phyloP scores from a whole-genome alignment of 1,140 invertebrate genomes.

The Heliconius hewitsoni region DNA sequence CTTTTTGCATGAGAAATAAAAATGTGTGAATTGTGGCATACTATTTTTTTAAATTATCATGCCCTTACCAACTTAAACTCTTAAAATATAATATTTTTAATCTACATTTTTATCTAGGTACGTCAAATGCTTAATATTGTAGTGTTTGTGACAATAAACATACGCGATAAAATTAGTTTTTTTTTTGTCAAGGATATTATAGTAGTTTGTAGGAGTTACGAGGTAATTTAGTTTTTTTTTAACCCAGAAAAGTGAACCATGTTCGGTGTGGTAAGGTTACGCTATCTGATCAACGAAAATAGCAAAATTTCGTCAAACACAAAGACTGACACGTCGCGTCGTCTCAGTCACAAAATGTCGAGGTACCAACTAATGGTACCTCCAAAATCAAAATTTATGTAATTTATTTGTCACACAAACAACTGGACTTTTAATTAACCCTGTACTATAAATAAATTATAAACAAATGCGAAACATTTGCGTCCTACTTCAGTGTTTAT shows the following conservation, averaged over 20 bases:
- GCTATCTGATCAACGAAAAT: constrained; percentile 43
- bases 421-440: constrained; percentile 1
- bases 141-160: neutral
- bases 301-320: constrained; percentile 45
- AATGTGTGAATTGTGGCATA: constrained; percentile 42
- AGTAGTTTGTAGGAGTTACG: constrained; percentile 4
- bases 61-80: constrained; percentile 4
- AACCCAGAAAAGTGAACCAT: neutral
- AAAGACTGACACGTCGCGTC: constrained; percentile 33
- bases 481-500: constrained; percentile 27
- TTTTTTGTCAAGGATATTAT: constrained; percentile 1
- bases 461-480: constrained; percentile 24
- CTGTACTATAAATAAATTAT: constrained; percentile 23
- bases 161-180: neutral
- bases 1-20: constrained; percentile 28
- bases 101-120: neutral
- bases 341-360: constrained; percentile 28
- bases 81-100: neutral
- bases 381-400: constrained; percentile 35
- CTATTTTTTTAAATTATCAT: constrained; percentile 19
- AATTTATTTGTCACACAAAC: constrained; percentile 31
- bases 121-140: neutral
- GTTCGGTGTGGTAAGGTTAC: constrained; percentile 21
- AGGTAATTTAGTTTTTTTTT: neutral
- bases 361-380: too few relatives aligned